Evolutionary conservation across 2,888 invertebrate species (phyloP), one percentile per base, ranked within the genome.

Genomic region (Fragum sueziense): DNA sequence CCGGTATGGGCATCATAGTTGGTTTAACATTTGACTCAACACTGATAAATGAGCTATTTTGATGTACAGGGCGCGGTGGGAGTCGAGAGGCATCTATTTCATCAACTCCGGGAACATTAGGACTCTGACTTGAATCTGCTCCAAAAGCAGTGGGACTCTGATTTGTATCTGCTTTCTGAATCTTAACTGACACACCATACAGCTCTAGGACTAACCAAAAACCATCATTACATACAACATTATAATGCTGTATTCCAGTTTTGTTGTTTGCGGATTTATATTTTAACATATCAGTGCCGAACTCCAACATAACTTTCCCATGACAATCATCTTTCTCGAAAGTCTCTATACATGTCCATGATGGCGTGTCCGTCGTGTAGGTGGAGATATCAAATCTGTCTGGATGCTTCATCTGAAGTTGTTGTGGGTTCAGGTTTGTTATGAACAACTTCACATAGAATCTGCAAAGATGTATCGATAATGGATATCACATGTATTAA

Each of bases 291-390:
- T 68, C 41, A 7, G 67, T 70, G n/a, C 47, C 47, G 29, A 70
- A 74, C 20, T 75, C 74, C 14, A 81, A 47, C 11, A 29, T 54
- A 7, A 81, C 59, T 29, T 54, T 68, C 11, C 77, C 81, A 6
- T 69, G 69, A 34, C 81, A 81, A 2, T 81, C 69, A 0, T 81
- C 81, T 51, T 81, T 81, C 27, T 78, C 81, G 47, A 81, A 75
- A 47, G 65, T 81, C 29, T 81, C 81, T 7, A 81, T 72, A 37
- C 71, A 29, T 27, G 31, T 62, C 70, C 71, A 69, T 22, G 31
- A 7, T 0, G 67, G 54, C 2, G 65, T 61, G 20, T n/a, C 31
- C 6, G 71, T 47, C 51, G 22, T 17, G 20, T 67, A 1, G 27
- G 1, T 25, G 14, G 33, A 11, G 11, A 80, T 31, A 69, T 74